A percentile compares a stretch with the other conserved stretches of the same genome.
Evolutionary conservation across 2,113 vertebrate species (phyloP).

Genomic region (Mobula birostris): DNA sequence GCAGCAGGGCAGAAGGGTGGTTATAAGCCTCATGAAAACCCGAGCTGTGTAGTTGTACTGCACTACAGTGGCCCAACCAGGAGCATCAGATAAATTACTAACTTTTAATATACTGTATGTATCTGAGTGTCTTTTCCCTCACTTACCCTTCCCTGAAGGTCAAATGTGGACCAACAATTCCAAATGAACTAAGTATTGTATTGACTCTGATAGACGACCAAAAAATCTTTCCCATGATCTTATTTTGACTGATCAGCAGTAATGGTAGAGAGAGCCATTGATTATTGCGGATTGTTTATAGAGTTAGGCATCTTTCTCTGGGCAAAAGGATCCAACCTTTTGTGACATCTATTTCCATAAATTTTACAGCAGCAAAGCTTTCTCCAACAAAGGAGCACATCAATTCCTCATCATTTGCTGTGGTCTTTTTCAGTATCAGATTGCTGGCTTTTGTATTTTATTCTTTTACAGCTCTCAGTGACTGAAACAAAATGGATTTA

Average conservation of each 20-base stretch:
- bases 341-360: constrained; percentile 48
- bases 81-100: not conserved
- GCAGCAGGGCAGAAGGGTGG: not conserved
- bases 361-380: constrained; percentile 77
- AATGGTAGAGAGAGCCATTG: not conserved
- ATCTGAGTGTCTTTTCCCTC: not conserved
- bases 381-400: constrained; percentile 54
- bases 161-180: not conserved
- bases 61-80: no score
- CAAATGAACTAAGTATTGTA: not conserved
- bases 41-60: not conserved
- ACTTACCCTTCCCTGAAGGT: not conserved
- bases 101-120: not conserved
- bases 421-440: constrained; percentile 58
- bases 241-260: not conserved
- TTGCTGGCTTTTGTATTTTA: constrained; percentile 64
- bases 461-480: not conserved
- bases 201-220: not conserved
- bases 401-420: constrained; percentile 50
- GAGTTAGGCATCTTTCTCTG: not conserved
- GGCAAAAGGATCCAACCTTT: not conserved
- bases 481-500: not conserved
- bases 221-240: not conserved
- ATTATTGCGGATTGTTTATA: not conserved
- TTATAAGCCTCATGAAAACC: not conserved